phyloP scores from a whole-genome alignment of 2,888 invertebrate species.

The Rotaria magnacalcarata region DNA sequence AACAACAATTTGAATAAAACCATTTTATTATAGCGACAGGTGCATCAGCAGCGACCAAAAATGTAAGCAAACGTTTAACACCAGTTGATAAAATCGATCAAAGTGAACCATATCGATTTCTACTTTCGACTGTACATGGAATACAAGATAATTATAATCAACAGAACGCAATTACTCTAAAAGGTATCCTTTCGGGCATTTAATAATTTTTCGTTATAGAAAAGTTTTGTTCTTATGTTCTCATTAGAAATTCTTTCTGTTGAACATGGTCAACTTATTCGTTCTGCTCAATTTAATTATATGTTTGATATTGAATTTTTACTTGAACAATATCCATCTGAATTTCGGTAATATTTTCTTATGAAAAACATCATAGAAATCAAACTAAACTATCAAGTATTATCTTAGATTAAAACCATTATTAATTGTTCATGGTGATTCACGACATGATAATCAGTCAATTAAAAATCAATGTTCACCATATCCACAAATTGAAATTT shows the following conservation, averaged over 20 bases:
- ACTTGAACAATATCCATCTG: conserved; percentile 73
- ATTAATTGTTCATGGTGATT: conserved; percentile 73
- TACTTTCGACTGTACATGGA: not conserved
- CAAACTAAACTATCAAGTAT: not conserved
- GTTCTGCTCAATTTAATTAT: conserved; percentile 73
- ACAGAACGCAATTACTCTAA: not conserved
- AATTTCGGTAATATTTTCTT: conserved; percentile 66
- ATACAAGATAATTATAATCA: not conserved
- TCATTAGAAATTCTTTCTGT: conserved; percentile 55
- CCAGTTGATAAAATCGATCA: conserved; percentile 7
- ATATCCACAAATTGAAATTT: conserved; percentile 54
- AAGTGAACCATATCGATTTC: conserved; percentile 25
- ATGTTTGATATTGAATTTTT: conserved; percentile 87
- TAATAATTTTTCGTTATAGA: not conserved
- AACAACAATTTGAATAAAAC: too few relatives aligned
- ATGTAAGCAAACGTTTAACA: not conserved
- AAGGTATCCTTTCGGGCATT: not conserved
- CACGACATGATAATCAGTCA: conserved; percentile 63
- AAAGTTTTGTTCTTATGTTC: not conserved
- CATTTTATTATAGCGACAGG: not conserved
- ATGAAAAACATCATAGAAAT: too few relatives aligned
- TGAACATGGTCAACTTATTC: conserved; percentile 55
- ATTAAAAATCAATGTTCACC: conserved; percentile 59
- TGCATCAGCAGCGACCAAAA: not conserved
- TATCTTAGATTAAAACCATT: conserved; percentile 58